phyloP scores from a whole-genome alignment of 2,113 vertebrate species.

The Manacus vitellinus region DNA sequence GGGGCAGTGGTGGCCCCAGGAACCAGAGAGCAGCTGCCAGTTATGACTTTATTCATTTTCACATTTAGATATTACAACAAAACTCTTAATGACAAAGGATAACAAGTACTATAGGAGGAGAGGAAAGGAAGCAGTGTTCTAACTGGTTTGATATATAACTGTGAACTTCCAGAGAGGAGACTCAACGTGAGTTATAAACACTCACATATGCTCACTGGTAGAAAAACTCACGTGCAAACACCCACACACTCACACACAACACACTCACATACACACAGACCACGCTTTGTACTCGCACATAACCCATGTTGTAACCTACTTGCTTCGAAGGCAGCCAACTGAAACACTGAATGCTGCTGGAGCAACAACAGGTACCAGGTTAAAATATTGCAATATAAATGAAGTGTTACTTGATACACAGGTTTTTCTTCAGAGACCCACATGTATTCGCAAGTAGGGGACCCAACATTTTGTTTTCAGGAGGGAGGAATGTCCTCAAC shows the following conservation, averaged over 20 bases:
- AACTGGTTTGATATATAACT: constrained; percentile 61
- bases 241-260: not conserved
- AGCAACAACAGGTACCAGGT: constrained; percentile 66
- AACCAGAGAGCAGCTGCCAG: constrained; percentile 13
- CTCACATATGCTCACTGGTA: not conserved
- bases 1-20: not conserved
- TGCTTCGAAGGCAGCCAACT: constrained; percentile 21
- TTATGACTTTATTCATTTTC: constrained; percentile 59
- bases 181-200: constrained; percentile 36
- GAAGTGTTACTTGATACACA: constrained; percentile 50
- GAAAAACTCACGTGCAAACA: constrained; percentile 22
- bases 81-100: constrained; percentile 63
- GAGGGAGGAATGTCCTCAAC: not conserved
- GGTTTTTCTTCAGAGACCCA: constrained; percentile 13
- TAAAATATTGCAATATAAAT: constrained; percentile 63
- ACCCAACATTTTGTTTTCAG: not conserved
- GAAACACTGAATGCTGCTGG: constrained; percentile 52
- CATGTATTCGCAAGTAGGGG: not conserved
- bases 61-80: constrained; percentile 68
- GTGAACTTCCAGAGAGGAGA: constrained; percentile 46
- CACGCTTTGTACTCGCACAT: constrained; percentile 20
- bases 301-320: constrained; percentile 50
- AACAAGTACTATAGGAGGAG: constrained; percentile 61
- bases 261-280: not conserved
- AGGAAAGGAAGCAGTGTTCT: constrained; percentile 60